These are phyloP conservation scores for Coccyzus lansbergi DNA, from an alignment of 2,797 vertebrate genomes.

Conservation along the genomic window DNA sequence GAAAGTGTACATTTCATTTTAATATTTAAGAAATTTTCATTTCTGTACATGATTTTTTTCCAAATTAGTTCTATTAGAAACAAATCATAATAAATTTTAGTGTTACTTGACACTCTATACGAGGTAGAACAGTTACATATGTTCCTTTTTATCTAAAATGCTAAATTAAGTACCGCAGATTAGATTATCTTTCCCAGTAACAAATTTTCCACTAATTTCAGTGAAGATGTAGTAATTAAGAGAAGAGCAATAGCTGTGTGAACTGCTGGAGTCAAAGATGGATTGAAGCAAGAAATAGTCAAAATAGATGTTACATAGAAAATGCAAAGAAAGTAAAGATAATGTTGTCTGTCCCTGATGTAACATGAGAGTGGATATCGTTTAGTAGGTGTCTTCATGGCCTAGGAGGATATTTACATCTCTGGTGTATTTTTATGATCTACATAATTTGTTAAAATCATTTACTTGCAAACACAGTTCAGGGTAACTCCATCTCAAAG, in stretches of 20 bases:
- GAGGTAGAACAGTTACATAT: background rate
- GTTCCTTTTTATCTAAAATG: background rate
- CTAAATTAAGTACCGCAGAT: background rate
- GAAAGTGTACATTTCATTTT: background rate
- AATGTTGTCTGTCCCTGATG: background rate
- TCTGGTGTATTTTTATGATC: background rate
- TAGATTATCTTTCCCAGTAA: background rate
- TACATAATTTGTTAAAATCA: background rate
- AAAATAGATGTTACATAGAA: background rate
- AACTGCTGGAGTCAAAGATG: background rate
- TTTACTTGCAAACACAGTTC: background rate
- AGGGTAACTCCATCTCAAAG: background rate
- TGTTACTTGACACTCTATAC: accelerated
- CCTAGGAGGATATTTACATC: background rate
- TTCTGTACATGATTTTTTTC: background rate
- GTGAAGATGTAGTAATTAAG: background rate
- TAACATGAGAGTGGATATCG: background rate
- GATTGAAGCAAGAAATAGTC: background rate
- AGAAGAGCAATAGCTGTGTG: background rate
- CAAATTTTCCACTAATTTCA: background rate
- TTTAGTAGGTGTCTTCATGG: background rate
- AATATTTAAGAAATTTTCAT: background rate
- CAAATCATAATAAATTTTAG: background rate
- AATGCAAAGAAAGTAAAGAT: background rate
- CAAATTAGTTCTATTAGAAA: background rate